Conservation (phyloP, 2,113 vertebrate genomes). For the Vulpes vulpes region DNA sequence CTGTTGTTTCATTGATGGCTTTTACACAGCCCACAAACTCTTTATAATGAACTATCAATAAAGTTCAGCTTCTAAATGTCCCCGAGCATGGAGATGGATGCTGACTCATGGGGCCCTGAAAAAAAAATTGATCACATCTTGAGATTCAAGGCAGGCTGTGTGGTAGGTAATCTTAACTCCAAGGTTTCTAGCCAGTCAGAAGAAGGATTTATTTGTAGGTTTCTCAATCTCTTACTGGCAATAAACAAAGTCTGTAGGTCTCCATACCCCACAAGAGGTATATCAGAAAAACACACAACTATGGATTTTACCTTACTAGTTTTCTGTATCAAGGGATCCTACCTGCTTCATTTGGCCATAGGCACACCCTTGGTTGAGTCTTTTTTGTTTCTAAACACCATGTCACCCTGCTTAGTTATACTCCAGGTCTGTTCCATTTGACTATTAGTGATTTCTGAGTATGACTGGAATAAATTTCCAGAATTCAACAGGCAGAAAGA, state of each 20-base stretch:
- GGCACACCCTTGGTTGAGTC: background rate
- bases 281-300: background rate
- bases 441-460: background rate
- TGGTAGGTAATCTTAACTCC: background rate
- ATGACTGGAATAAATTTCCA: background rate
- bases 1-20: slow-evolving; percentile 20
- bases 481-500: background rate
- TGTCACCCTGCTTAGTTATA: background rate
- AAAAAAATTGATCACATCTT: background rate
- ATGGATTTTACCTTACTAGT: background rate
- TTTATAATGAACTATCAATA: slow-evolving; percentile 32
- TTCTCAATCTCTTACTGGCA: background rate
- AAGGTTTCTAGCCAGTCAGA: background rate
- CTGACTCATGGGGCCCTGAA: background rate
- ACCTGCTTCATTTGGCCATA: background rate
- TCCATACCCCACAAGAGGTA: background rate
- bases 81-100: background rate
- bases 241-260: background rate
- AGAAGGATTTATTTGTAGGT: background rate
- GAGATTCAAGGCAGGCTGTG: background rate
- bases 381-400: background rate
- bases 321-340: background rate
- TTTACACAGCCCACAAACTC: slow-evolving; percentile 44
- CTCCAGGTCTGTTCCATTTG: background rate
- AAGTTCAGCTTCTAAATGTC: slow-evolving; percentile 26